Percentiles rank a stretch among this genome's conserved stretches.
Evolutionary conservation across 2,888 invertebrate species (phyloP).

Genomic region (Erebia palarica): DNA sequence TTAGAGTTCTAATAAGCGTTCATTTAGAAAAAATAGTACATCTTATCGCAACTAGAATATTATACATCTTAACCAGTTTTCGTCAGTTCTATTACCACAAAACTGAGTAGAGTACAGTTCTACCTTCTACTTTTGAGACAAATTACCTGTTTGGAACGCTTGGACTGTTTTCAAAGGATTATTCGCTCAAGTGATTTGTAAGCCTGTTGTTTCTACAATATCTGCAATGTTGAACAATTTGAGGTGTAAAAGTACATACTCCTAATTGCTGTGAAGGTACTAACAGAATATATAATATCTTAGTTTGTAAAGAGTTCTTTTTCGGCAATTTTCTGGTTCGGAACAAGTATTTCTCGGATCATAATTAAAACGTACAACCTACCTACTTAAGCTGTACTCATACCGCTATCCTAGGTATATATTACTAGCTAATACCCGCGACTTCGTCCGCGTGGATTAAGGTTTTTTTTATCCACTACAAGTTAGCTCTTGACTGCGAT

Average conservation of each 20-base stretch:
- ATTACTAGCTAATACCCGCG: too few relatives aligned
- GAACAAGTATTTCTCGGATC: neutral
- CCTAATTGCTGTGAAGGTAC: constrained; percentile 1
- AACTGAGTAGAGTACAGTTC: too few relatives aligned
- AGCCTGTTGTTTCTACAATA: constrained; percentile 7
- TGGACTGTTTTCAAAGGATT: constrained; percentile 21
- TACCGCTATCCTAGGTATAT: too few relatives aligned
- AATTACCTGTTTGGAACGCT: neutral
- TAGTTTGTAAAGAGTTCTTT: neutral
- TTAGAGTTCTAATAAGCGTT: too few relatives aligned
- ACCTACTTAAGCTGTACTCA: neutral
- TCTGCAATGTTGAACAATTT: neutral
- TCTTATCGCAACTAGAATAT: too few relatives aligned
- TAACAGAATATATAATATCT: neutral
- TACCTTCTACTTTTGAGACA: neutral
- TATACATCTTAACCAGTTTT: too few relatives aligned
- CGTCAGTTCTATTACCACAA: too few relatives aligned
- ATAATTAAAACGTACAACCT: neutral
- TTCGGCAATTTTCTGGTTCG: neutral
- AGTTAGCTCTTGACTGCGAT: too few relatives aligned
- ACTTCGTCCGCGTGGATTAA: too few relatives aligned
- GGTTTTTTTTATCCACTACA: too few relatives aligned
- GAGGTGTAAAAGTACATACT: constrained; percentile 8
- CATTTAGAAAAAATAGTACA: too few relatives aligned
- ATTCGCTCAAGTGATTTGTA: constrained; percentile 17